Conservation (phyloP, 2,888 invertebrate genomes). For the Scaptomyza flava region DNA sequence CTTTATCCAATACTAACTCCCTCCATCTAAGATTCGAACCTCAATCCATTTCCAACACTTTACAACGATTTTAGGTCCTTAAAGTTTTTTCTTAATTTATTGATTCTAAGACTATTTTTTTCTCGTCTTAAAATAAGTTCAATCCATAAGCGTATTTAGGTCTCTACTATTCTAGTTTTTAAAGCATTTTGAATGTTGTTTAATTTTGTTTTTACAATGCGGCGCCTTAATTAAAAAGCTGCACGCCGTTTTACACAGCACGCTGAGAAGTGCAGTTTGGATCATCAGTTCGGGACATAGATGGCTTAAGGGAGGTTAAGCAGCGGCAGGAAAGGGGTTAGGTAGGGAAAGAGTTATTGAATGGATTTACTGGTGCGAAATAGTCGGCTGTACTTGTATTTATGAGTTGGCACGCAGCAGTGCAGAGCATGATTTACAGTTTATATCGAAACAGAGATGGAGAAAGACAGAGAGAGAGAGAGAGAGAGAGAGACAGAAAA, state of each 20-base stretch:
- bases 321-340: not conserved
- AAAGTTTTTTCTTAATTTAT: no score
- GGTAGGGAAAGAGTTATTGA: not conserved
- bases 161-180: conserved; percentile 5
- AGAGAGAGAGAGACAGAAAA: conserved; percentile 33
- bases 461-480: not conserved
- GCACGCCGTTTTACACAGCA: conserved; percentile 52
- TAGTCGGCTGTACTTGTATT: conserved; percentile 59
- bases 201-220: conserved; percentile 30
- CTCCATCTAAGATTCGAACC: no score
- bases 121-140: no score
- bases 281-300: conserved; percentile 19
- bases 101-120: no score
- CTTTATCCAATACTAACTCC: no score
- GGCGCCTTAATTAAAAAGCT: conserved; percentile 76
- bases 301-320: not conserved
- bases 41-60: no score
- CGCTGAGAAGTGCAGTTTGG: conserved; percentile 29
- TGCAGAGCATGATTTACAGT: conserved; percentile 70
- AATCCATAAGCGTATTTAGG: not conserved
- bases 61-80: no score
- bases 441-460: conserved; percentile 56
- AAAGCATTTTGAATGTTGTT: conserved; percentile 11
- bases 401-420: conserved; percentile 79
- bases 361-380: conserved; percentile 25